Base-by-base conservation (phyloP, 2,888 invertebrate species). In the Folsomia candida region DNA sequence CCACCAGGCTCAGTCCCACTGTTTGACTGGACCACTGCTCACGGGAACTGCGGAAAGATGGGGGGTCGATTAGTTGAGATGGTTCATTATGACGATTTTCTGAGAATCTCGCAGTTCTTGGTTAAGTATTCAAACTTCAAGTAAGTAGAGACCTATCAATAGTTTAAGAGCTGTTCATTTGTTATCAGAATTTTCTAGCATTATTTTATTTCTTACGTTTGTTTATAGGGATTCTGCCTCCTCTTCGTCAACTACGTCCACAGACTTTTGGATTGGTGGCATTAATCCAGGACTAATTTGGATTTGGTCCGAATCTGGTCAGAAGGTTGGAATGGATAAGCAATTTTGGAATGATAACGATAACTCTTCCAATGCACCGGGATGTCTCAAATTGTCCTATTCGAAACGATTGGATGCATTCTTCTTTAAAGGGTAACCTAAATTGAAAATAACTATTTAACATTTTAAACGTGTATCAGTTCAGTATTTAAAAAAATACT, bases 261-360 rank as follows among this genome's bases (percentile, higher is more conserved):
- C 76, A 0, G 79, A 79, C 51, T 79, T 71, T 58, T 79, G 79
- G 79, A 77, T 77, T 14, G 79, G 79, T n/a, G 79, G 79, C 29
- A 70, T 79, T 0, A 79, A 79, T 58, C 79, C 78, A 3, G 79
- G 79, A 9, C 60, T 79, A 14, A 77, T 79, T 58, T 79, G 79
- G 79, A 79, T 79, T 37, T 79, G 79, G 79, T 74, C 79, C 11
- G 79, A 78, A 51, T 79, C 79, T n/a, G 79, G 78, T 4, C 77
- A 79, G 25, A 76, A 77, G 62, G 78, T 79, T 2, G 77, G 78
- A 9, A 70, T 78, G 72, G 76, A 79, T 47, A 68, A 74, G 27
- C 24, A 77, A 64, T 79, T 75, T 65, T 79, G 79, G 79, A 79
- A 79, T 72, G 79, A 79, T 11, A 79, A 79, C 51, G 78, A 79